phyloP scores from a whole-genome alignment of 2,113 vertebrate species.

The Manacus vitellinus region DNA sequence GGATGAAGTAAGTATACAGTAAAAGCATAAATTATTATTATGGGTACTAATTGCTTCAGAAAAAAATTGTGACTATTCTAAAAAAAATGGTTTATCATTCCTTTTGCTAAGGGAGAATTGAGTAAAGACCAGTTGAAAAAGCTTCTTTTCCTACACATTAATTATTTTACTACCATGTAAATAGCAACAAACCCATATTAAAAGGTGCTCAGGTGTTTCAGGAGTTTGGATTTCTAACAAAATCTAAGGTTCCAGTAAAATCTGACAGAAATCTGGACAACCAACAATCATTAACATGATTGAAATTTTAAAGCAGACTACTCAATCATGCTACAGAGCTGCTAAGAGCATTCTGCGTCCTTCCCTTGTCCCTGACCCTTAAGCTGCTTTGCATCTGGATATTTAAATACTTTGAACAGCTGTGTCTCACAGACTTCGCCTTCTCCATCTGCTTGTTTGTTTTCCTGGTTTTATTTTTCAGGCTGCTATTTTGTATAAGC shows the following conservation, averaged over 20 bases:
- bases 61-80: neutral
- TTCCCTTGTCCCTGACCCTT: slow-evolving; percentile 41
- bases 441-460: slow-evolving; percentile 81
- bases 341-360: neutral
- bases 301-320: slow-evolving; percentile 7
- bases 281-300: neutral
- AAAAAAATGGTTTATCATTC: neutral
- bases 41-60: neutral
- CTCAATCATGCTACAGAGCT: neutral
- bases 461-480: slow-evolving; percentile 76
- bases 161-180: neutral
- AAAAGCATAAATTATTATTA: slow-evolving; percentile 26
- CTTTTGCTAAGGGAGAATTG: neutral
- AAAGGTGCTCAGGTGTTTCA: neutral
- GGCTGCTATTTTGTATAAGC: slow-evolving; percentile 80
- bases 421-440: slow-evolving; percentile 65
- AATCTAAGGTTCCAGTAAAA: neutral
- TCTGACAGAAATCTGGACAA: neutral
- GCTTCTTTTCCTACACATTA: neutral
- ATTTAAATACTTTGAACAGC: slow-evolving; percentile 75
- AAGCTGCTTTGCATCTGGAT: slow-evolving; percentile 73
- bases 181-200: neutral
- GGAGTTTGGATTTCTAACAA: neutral
- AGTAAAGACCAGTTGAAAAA: neutral
- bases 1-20: slow-evolving; percentile 7